Evolutionary conservation across 2,888 invertebrate species (phyloP), one percentile per base, ranked within the genome.

Genomic region (Hylaea fasciaria): DNA sequence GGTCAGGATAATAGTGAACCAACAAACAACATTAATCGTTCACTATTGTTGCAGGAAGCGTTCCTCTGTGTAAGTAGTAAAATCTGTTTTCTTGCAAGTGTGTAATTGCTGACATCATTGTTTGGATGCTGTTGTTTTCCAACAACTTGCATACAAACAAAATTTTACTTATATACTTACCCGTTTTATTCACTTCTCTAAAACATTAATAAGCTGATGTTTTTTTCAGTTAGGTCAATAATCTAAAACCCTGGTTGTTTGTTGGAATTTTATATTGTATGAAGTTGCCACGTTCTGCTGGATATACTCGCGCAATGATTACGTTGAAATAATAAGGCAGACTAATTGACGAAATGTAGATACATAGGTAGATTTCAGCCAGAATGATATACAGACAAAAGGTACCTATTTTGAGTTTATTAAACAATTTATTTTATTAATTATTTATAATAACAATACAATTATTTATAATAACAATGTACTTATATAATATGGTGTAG

Each of bases 61-160:
- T 56, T 44, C 48, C 28, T 45, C 16, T 32, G 10, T 16, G 0
- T 12, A 7, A 35, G 47, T 51, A 57, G 46, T 56, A 35, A 51
- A 55, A 57, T 66, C 16, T 47, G 53, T 49, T 39, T 51, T 59
- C 40, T 63, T 66, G 16, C 9, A n/a, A 48, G 22, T n/a, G n/a
- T n/a, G n/a, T 59, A 48, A 55, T 55, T 39, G 49, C 16, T 50
- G 48, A 49, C 16, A 32, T 39, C 44, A 51, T 14, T 51, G 50
- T 55, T 28, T 40, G 35, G n/a, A 48, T 47, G 7, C 16, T 56
- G 28, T 45, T 52, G 39, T 51, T 49, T 52, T 52, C 52, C 43
- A 43, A 16, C 43, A 43, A 16, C 44, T 32, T 32, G 43, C 49
- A 37, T 37, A 14, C 22, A 44, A 44, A 22, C 22, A 44, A 22